These are phyloP conservation scores for Melitaea athalia DNA, from an alignment of 2,888 invertebrate genomes.

Conservation along the genomic window DNA sequence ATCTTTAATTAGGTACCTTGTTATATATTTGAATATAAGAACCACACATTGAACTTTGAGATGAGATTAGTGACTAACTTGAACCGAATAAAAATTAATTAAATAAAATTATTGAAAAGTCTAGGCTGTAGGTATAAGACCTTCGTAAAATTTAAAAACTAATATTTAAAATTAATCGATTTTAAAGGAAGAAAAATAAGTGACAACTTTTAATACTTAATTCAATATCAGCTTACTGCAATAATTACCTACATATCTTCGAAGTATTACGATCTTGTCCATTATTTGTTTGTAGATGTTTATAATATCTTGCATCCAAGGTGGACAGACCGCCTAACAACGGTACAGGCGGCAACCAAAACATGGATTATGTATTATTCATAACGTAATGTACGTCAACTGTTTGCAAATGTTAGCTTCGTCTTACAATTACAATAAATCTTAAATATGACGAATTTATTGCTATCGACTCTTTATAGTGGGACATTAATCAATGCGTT, in stretches of 20 bases:
- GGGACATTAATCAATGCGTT: slow-evolving; percentile 2
- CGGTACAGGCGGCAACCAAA: slow-evolving; percentile 35
- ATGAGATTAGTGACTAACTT: too few relatives aligned
- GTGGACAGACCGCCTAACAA: slow-evolving; percentile 13
- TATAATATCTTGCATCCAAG: background rate
- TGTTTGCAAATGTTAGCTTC: slow-evolving; percentile 45
- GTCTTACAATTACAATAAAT: slow-evolving; percentile 44
- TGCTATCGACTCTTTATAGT: slow-evolving; percentile 24
- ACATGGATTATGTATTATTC: slow-evolving; percentile 56
- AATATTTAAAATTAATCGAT: too few relatives aligned
- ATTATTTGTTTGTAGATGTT: background rate
- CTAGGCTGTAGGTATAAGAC: too few relatives aligned
- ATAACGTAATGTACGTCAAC: slow-evolving; percentile 51
- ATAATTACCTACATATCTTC: too few relatives aligned
- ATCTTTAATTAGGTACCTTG: too few relatives aligned
- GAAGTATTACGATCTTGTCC: too few relatives aligned
- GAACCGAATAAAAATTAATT: too few relatives aligned
- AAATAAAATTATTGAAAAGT: too few relatives aligned
- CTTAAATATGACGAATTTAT: slow-evolving; percentile 39
- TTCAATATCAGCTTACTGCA: background rate
- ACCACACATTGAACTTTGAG: too few relatives aligned
- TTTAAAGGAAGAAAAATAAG: too few relatives aligned
- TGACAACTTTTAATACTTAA: background rate
- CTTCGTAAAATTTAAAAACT: too few relatives aligned
- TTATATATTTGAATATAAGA: too few relatives aligned